Evolutionary conservation across 2,797 vertebrate species (phyloP).

Genomic region (Potorous gilbertii): DNA sequence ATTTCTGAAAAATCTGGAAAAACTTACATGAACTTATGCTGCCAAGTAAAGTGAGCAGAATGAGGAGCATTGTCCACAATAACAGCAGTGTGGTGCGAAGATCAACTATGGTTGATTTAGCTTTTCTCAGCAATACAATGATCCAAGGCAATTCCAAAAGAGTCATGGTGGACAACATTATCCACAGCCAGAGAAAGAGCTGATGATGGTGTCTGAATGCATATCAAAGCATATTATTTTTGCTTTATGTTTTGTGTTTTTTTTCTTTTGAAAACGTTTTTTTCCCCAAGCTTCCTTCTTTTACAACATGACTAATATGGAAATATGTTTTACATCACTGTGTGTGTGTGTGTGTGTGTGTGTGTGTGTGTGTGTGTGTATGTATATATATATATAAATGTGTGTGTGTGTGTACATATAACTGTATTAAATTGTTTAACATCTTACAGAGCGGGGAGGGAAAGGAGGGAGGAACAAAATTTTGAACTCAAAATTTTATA

Average conservation of each 20-base stretch:
- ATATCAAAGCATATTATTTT: neutral
- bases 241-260: neutral
- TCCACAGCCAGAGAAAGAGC: neutral
- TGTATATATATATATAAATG: neutral
- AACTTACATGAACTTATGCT: neutral
- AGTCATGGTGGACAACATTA: neutral
- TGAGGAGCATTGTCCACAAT: neutral
- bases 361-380: no score
- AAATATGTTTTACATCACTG: neutral
- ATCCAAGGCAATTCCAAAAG: neutral
- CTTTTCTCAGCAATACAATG: neutral
- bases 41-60: no score
- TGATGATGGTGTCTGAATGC: neutral
- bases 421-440: no score
- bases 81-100: neutral
- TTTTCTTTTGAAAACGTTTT: neutral
- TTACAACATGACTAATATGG: neutral
- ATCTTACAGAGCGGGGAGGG: neutral
- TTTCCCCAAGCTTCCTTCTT: neutral
- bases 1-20: neutral
- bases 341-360: no score
- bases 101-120: neutral
- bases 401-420: no score
- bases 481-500: neutral
- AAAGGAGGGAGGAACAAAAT: neutral